Evolutionary conservation across 2,888 invertebrate genomes (phyloP).

Genomic region (Lasioglossum lativentre): DNA sequence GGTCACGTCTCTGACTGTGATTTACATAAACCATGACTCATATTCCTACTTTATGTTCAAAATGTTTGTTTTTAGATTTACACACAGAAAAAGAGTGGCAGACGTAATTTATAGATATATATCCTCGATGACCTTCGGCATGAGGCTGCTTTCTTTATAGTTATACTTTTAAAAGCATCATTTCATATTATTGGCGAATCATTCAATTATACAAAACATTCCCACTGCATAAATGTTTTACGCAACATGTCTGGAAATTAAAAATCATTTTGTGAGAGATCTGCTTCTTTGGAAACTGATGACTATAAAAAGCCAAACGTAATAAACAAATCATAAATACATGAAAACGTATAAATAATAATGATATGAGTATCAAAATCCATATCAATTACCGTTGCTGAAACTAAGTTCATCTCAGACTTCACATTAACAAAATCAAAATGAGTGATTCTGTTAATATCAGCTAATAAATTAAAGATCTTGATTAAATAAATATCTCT

Average conservation of each 20-base stretch:
- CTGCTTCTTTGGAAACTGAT: neutral
- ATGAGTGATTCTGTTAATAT: neutral
- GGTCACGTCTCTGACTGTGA: neutral
- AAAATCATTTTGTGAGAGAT: neutral
- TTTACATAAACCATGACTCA: conserved; percentile 7
- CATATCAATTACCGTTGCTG: neutral
- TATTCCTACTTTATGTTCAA: conserved; percentile 13
- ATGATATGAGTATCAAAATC: neutral
- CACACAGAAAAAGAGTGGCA: neutral
- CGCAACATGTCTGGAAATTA: neutral
- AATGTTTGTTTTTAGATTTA: conserved; percentile 12
- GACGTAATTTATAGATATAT: conserved; percentile 8
- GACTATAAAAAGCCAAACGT: neutral
- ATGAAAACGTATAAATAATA: conserved; percentile 1
- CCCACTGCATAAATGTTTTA: neutral
- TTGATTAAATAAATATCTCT: neutral
- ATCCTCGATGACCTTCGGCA: neutral
- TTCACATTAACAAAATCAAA: neutral
- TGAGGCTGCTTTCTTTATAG: neutral
- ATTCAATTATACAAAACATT: neutral
- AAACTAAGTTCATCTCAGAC: neutral
- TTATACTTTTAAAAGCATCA: neutral
- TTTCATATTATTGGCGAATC: conserved; percentile 6
- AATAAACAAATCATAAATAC: neutral
- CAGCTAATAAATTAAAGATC: neutral